Evolutionary conservation across 2,113 vertebrate species (phyloP).

Genomic region (Morone chrysops): DNA sequence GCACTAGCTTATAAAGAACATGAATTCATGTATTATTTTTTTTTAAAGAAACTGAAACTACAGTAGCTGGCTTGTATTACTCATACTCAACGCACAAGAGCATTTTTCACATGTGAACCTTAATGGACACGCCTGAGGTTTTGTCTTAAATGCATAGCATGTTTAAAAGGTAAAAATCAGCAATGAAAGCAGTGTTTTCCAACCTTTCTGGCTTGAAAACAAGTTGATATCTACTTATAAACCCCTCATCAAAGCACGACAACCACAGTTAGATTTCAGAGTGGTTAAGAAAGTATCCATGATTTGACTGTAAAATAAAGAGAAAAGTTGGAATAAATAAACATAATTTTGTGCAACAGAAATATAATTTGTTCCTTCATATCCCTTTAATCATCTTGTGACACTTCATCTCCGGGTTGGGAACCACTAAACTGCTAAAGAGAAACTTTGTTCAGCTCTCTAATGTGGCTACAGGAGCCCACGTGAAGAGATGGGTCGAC

Average conservation of each 20-base stretch:
- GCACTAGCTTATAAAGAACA: not conserved
- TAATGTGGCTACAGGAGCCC: not conserved
- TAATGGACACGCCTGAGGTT: conserved; percentile 54
- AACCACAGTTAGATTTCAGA: not conserved
- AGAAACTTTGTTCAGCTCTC: not conserved
- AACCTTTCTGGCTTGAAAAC: not conserved
- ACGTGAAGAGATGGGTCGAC: not conserved
- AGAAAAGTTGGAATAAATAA: not conserved
- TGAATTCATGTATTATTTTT: too few species aligned
- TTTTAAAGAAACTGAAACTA: conserved; percentile 14
- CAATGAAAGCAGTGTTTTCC: not conserved
- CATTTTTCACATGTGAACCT: not conserved
- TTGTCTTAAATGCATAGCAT: conserved; percentile 69
- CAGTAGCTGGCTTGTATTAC: conserved; percentile 4
- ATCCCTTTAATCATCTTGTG: not conserved
- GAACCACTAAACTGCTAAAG: not conserved
- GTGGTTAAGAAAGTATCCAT: not conserved
- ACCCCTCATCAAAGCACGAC: not conserved
- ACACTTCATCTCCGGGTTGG: too few species aligned
- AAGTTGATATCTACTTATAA: not conserved
- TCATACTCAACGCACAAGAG: conserved; percentile 9
- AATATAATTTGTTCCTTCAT: not conserved
- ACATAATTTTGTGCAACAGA: not conserved
- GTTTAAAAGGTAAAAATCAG: conserved; percentile 3
- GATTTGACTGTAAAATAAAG: not conserved